Evolutionary conservation across 2,888 invertebrate genomes (phyloP).

Genomic region (Trichopria drosophilae): DNA sequence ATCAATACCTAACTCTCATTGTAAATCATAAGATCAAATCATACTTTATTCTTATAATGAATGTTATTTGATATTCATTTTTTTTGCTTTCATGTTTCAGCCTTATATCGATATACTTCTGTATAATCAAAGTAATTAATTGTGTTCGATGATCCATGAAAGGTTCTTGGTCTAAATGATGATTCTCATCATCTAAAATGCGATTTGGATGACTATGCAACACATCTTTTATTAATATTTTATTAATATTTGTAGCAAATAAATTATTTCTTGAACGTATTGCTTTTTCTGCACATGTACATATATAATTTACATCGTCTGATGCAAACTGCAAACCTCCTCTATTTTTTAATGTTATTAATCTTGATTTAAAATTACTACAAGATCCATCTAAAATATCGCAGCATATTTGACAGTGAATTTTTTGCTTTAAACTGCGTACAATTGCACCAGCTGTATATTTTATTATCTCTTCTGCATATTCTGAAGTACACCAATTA

Average conservation of each 20-base stretch:
- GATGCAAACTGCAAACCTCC: conserved; percentile 1
- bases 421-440: not conserved
- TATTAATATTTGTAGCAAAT: not conserved
- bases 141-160: conserved; percentile 1
- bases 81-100: conserved; percentile 1
- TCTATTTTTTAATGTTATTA: not conserved
- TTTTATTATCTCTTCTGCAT: conserved; percentile 1
- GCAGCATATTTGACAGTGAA: conserved; percentile 1
- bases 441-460: not conserved
- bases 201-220: not conserved
- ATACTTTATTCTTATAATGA: no score
- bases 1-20: no score
- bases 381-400: not conserved
- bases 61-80: no score
- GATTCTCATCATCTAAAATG: conserved; percentile 1
- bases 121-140: not conserved
- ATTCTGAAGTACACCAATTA: conserved; percentile 1
- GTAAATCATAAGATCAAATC: no score
- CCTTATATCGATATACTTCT: no score
- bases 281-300: not conserved
- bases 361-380: not conserved
- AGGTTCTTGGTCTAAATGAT: no score
- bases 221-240: not conserved
- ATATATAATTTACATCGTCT: not conserved
- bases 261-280: not conserved